Conservation (phyloP, 1,140 invertebrate genomes). For the Doryteuthis pealeii region DNA sequence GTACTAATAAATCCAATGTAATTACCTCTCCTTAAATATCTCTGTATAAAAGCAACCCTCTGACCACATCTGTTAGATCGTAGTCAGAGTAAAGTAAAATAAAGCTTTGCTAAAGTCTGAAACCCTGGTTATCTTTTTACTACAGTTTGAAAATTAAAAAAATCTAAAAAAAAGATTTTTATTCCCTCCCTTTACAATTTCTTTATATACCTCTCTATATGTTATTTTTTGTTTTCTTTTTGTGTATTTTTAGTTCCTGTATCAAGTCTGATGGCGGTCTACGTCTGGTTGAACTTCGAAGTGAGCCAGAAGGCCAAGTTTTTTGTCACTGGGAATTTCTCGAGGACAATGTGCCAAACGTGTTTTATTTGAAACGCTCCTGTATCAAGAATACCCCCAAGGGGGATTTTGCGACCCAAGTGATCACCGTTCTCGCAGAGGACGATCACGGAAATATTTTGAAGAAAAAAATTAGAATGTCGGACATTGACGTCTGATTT, state of each 20-base stretch:
- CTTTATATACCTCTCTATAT: no score
- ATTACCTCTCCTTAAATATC: no score
- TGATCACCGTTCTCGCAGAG: conserved; percentile 41
- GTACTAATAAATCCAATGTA: no score
- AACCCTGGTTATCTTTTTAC: no score
- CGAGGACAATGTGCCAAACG: conserved; percentile 35
- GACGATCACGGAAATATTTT: conserved; percentile 51
- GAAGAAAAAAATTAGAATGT: conserved; percentile 45
- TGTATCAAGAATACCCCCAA: conserved; percentile 42
- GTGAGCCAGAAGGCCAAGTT: conserved; percentile 65
- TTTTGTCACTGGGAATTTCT: conserved; percentile 70
- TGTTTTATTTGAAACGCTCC: conserved; percentile 40
- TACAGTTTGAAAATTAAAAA: no score
- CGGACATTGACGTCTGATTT: conserved; percentile 33
- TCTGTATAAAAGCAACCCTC: no score
- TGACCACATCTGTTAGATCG: no score
- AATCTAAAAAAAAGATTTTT: no score
- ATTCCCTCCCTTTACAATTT: no score
- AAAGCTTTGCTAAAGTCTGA: no score
- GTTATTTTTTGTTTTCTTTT: background rate
- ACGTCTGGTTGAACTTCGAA: conserved; percentile 70
- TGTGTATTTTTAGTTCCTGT: conserved; percentile 19
- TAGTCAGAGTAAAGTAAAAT: no score
- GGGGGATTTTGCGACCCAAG: conserved; percentile 22
- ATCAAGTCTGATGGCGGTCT: conserved; percentile 69